phyloP scores from a whole-genome alignment of 2,797 vertebrate genomes.

The Telmatherina bonti region DNA sequence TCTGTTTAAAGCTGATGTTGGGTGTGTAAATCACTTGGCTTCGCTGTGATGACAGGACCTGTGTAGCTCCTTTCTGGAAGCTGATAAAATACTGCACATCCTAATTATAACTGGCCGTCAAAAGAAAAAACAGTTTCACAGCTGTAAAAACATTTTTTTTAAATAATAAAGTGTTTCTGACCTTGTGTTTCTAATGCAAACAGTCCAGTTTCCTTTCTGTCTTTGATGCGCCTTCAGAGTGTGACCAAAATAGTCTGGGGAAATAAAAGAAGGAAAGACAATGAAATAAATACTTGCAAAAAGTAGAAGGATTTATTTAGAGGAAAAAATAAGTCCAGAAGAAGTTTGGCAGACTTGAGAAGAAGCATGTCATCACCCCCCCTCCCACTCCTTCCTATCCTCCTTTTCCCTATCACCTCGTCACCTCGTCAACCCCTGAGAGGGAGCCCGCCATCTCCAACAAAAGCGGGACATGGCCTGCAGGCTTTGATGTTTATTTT shows the following conservation, averaged over 20 bases:
- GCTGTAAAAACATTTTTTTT: neutral
- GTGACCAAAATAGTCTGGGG: slow-evolving; percentile 14
- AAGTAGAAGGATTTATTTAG: slow-evolving; percentile 84
- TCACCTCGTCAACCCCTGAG: slow-evolving; percentile 49
- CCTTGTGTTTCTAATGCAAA: neutral
- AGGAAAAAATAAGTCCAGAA: slow-evolving; percentile 78
- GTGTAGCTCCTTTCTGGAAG: neutral
- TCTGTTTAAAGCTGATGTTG: neutral
- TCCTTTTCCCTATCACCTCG: slow-evolving; percentile 50
- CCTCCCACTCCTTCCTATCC: slow-evolving; percentile 21
- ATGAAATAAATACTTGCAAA: slow-evolving; percentile 69
- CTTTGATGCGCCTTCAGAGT: neutral
- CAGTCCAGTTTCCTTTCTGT: neutral
- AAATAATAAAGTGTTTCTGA: neutral
- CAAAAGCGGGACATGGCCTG: slow-evolving; percentile 81
- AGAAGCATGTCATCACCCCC: slow-evolving; percentile 80
- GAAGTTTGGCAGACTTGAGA: slow-evolving; percentile 81
- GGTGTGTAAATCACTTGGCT: neutral
- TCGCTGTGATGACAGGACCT: neutral
- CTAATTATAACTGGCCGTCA: neutral
- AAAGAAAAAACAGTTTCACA: neutral
- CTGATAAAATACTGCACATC: neutral
- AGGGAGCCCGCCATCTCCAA: slow-evolving; percentile 82
- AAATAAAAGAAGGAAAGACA: slow-evolving; percentile 48
- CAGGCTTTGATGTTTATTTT: slow-evolving; percentile 89